Percentiles rank a stretch among this genome's conserved stretches.
These are phyloP conservation scores for Hyperopisus bebe DNA, from an alignment of 2,113 vertebrate genomes.

Conservation along the genomic window DNA sequence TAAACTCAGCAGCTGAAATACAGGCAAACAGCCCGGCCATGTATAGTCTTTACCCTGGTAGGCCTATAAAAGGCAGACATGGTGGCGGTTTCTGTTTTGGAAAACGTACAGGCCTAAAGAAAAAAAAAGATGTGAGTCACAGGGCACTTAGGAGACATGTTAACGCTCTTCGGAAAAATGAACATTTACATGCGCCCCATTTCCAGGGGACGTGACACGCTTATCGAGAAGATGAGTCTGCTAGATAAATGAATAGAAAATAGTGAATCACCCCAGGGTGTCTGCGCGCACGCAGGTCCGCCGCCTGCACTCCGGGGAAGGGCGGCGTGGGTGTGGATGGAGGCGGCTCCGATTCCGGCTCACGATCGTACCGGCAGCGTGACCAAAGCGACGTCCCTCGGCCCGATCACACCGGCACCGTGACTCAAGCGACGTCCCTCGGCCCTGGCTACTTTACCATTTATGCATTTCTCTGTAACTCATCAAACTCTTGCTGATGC, in stretches of 20 bases:
- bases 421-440: background rate
- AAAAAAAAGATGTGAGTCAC: background rate
- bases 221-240: constrained; percentile 9
- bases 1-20: background rate
- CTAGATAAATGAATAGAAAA: constrained; percentile 6
- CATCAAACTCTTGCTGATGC: background rate
- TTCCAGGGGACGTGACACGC: background rate
- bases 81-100: background rate
- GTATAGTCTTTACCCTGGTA: background rate
- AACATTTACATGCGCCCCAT: background rate
- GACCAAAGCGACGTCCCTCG: background rate
- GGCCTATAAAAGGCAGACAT: background rate
- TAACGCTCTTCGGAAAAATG: constrained; percentile 5
- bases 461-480: background rate
- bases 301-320: background rate
- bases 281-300: background rate
- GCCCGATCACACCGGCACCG: background rate
- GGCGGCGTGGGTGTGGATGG: background rate
- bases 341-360: background rate
- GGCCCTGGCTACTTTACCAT: background rate
- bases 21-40: background rate
- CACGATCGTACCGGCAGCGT: background rate
- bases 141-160: background rate
- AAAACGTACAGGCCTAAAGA: background rate
- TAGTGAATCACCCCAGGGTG: background rate